phyloP scores from a whole-genome alignment of 2,797 vertebrate genomes.

The Nannoperca obscura region DNA sequence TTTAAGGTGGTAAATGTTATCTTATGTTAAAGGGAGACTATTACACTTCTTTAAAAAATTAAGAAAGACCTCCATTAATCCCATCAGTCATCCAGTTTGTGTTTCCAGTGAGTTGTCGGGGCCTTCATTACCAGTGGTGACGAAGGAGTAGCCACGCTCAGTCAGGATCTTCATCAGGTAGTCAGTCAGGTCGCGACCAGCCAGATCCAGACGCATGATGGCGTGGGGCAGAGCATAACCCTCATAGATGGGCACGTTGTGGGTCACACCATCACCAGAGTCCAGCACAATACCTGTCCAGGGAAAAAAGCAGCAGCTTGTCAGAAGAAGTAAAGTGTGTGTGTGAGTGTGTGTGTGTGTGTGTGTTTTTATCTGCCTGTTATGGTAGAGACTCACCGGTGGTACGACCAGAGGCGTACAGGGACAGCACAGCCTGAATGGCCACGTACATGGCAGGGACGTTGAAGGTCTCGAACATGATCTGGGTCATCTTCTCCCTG shows the following conservation, averaged over 20 bases:
- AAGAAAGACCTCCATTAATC: neutral
- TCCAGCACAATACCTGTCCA: slow-evolving; percentile 94
- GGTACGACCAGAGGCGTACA: slow-evolving; percentile 89
- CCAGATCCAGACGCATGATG: slow-evolving; percentile 98
- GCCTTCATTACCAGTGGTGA: slow-evolving; percentile 91
- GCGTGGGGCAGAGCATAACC: slow-evolving; percentile 97
- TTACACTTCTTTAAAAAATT: too few relatives aligned
- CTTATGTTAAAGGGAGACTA: neutral
- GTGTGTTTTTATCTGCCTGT: neutral
- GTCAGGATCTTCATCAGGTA: slow-evolving; percentile 99
- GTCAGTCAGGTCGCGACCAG: slow-evolving; percentile 97
- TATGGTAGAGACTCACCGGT: slow-evolving; percentile 81
- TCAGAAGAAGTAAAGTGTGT: slow-evolving; percentile 4
- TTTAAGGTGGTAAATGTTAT: neutral
- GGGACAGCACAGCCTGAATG: slow-evolving; percentile 89
- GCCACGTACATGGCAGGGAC: slow-evolving; percentile 89
- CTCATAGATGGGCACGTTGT: slow-evolving; percentile 99
- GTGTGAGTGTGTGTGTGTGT: too few relatives aligned
- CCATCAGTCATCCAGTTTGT: neutral
- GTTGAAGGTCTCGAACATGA: slow-evolving; percentile 92
- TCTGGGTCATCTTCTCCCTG: slow-evolving; percentile 99
- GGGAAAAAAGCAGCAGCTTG: neutral
- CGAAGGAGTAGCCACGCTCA: slow-evolving; percentile 97
- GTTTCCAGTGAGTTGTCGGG: neutral
- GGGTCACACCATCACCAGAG: slow-evolving; percentile 98